Conservation (phyloP, 2,888 invertebrate species). For the Papilio gigon region DNA sequence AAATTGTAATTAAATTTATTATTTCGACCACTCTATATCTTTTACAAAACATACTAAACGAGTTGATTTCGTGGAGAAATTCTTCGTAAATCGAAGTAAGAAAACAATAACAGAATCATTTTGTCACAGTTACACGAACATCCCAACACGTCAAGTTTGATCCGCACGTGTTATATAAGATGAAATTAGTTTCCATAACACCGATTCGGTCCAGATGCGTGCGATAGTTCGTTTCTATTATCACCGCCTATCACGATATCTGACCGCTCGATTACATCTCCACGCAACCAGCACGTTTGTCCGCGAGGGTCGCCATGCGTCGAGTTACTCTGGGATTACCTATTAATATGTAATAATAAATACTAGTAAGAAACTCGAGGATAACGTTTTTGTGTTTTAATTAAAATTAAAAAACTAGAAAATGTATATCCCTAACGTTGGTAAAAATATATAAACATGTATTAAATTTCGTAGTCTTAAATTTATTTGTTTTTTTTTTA, state of each 20-base stretch:
- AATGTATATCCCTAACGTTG: too few species aligned
- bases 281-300: conserved; percentile 12
- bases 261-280: conserved; percentile 21
- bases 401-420: too few species aligned
- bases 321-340: neutral
- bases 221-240: conserved; percentile 31
- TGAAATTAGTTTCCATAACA: conserved; percentile 25
- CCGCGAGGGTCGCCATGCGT: neutral
- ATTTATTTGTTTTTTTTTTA: too few species aligned
- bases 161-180: conserved; percentile 29
- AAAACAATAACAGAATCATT: conserved; percentile 12
- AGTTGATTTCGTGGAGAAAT: neutral
- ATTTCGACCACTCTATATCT: too few species aligned
- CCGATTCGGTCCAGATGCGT: conserved; percentile 21
- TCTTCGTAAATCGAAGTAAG: neutral
- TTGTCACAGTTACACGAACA: conserved; percentile 12
- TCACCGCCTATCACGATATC: conserved; percentile 31
- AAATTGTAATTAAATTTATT: too few species aligned
- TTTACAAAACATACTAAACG: too few species aligned
- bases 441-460: too few species aligned
- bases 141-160: conserved; percentile 25
- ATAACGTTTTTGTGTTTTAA: too few species aligned
- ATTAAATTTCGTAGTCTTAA: too few species aligned
- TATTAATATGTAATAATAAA: too few species aligned
- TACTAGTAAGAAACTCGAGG: too few species aligned